Evolutionary conservation across 2,797 vertebrate species (phyloP), one percentile per base, ranked within the genome.

Genomic region (Tenualosa ilisha): DNA sequence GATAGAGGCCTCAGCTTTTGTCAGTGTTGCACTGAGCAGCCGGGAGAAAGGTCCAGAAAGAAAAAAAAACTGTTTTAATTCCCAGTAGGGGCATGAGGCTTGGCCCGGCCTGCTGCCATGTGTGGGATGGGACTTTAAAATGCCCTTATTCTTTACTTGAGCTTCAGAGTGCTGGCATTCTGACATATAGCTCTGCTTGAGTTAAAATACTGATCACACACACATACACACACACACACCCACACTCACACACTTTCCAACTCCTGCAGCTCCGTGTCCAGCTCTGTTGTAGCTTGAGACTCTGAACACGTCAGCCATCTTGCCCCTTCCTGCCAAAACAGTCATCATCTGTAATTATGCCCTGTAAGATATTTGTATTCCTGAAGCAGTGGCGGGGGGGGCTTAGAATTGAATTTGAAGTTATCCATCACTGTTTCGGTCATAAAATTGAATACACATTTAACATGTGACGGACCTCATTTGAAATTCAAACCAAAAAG

Each of bases 391-490:
- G 72, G 31, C 17, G 72, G 17, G 31, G 37, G 72, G 17, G 72
- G 17, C 40, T 79, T 37, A 72, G 40, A 54, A 85, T 37, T 31
- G 82, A 85, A 81, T 84, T 79, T 61, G 65, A 85, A 87, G 84
- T 84, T 85, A 84, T 85, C 68, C 81, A 43, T 65, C 82, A 84
- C 85, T 83, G 82, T 87, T 85, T 82, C 50, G 50, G 54, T 85
- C 61, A 65, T 51, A 81, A 82, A 84, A 87, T 87, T 84, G 82
- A 83, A 87, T 51, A 85, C 65, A 79, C 65, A 82, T 84, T 68
- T 85, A 84, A 84, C 82, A 85, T 82, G 84, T 87, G 87, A 87
- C 82, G 84, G 84, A 26, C 84, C 84, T 88, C 79, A 88, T 88
- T 83, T 86, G 83, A 88, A 85, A 86, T 88, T 83, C 82, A 86